Evolutionary conservation across 1,140 invertebrate genomes (phyloP).

Genomic region (Apocrypta bakeri): DNA sequence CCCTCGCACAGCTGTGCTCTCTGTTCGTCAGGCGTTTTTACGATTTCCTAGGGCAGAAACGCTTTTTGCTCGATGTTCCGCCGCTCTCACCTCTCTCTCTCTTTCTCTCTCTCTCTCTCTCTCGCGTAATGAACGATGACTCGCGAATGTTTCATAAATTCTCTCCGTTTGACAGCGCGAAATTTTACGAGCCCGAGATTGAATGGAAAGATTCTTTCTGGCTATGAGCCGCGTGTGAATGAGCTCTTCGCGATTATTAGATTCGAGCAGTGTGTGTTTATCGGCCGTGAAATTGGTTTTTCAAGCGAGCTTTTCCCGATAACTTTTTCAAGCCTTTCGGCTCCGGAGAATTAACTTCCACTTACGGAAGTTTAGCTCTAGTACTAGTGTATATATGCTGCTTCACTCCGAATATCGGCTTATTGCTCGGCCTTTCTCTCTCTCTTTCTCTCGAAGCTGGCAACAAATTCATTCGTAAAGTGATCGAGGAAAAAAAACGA

Average conservation of each 20-base stretch:
- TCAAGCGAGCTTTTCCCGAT: neutral
- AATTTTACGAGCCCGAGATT: conserved; percentile 29
- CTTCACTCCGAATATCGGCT: conserved; percentile 21
- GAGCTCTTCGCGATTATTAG: neutral
- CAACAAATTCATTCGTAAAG: conserved; percentile 27
- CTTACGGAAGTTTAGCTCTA: neutral
- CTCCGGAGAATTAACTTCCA: neutral
- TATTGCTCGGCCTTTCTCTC: neutral
- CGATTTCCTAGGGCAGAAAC: conserved; percentile 8
- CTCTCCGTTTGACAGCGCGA: neutral
- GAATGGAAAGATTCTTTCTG: conserved; percentile 28
- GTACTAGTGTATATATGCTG: neutral
- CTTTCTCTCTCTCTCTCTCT: neutral
- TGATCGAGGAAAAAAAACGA: conserved; percentile 12
- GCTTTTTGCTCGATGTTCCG: conserved; percentile 11
- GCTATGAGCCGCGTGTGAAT: neutral
- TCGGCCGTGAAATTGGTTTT: neutral
- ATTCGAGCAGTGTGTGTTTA: neutral
- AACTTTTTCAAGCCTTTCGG: neutral
- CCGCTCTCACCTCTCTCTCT: neutral
- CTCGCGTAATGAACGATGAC: conserved; percentile 31
- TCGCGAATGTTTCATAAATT: conserved; percentile 36
- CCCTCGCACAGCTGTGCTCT: neutral
- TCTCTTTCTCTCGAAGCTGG: too few species aligned
- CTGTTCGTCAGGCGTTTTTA: conserved; percentile 26